Evolutionary conservation across 2,888 invertebrate species (phyloP).

Genomic region (Drosophila percnosoma): DNA sequence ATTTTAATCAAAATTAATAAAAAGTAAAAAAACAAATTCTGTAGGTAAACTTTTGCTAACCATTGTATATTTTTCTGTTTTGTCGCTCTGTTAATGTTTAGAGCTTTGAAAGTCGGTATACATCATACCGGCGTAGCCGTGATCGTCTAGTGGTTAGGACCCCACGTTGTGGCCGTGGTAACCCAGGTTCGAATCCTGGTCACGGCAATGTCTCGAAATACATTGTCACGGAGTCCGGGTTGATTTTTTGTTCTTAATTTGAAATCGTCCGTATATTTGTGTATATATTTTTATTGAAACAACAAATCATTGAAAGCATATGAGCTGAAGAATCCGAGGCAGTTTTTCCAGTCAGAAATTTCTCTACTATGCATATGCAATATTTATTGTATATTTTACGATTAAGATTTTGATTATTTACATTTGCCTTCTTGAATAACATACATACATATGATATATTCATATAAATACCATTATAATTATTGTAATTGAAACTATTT

Average conservation of each 20-base stretch:
- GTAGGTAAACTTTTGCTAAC: not conserved
- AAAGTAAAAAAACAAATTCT: not conserved
- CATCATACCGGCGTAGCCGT: conserved; percentile 51
- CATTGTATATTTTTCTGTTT: not conserved
- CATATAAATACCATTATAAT: conserved; percentile 64
- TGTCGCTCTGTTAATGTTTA: not conserved
- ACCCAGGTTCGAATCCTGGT: conserved; percentile 72
- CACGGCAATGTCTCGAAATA: conserved; percentile 57
- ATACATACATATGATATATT: conserved; percentile 53
- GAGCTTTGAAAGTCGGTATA: not conserved
- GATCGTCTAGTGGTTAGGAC: conserved; percentile 74
- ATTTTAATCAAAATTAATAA: not conserved
- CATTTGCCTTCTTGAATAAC: conserved; percentile 63
- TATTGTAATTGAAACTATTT: conserved; percentile 72
- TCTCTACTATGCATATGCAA: conserved; percentile 19
- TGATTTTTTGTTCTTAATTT: conserved; percentile 1
- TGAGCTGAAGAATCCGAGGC: not conserved
- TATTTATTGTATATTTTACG: conserved; percentile 57
- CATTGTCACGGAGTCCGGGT: conserved; percentile 59
- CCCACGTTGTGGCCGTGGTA: conserved; percentile 73
- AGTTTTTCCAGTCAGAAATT: not conserved
- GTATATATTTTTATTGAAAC: not conserved
- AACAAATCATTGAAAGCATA: not conserved
- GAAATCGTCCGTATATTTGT: not conserved
- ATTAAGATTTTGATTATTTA: conserved; percentile 65